Percentiles rank a stretch among this genome's conserved stretches.
Conservation (phyloP, 1,140 invertebrate species). For the Portunus trituberculatus region DNA sequence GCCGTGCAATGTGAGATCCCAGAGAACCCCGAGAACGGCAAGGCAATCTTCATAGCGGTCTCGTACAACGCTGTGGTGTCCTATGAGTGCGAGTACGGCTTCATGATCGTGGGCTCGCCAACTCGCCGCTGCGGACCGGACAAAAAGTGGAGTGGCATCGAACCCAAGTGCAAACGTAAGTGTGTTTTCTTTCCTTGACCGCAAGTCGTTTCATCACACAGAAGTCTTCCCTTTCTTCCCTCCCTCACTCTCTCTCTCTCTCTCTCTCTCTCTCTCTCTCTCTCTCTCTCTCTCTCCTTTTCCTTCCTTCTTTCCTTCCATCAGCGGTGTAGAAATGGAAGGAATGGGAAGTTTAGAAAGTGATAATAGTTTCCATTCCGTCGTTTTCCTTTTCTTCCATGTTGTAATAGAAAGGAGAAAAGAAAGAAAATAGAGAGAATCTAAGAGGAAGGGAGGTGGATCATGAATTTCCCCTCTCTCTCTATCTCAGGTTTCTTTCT, state of each 20-base stretch:
- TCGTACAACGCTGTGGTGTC: slow-evolving; percentile 96
- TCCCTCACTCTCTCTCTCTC: neutral
- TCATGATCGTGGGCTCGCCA: slow-evolving; percentile 85
- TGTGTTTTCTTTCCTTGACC: neutral
- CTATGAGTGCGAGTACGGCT: slow-evolving; percentile 96
- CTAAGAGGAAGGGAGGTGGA: too few relatives aligned
- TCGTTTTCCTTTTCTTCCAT: too few relatives aligned
- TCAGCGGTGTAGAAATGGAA: neutral
- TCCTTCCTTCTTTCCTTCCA: neutral
- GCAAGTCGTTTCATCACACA: too few relatives aligned
- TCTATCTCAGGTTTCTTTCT: too few relatives aligned
- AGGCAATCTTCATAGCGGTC: slow-evolving; percentile 94
- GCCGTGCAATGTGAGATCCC: slow-evolving; percentile 94
- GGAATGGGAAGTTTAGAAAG: too few relatives aligned
- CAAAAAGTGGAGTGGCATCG: slow-evolving; percentile 90
- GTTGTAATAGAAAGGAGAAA: too few relatives aligned
- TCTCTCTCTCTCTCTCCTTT: slow-evolving; percentile 3
- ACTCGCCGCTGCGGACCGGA: slow-evolving; percentile 90
- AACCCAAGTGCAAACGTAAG: slow-evolving; percentile 77
- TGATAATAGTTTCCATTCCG: too few relatives aligned
- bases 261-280: neutral
- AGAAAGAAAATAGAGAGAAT: too few relatives aligned
- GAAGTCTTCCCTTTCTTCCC: too few relatives aligned
- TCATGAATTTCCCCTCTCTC: too few relatives aligned
- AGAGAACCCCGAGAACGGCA: slow-evolving; percentile 93